Evolutionary conservation across 1,140 invertebrate genomes (phyloP).

Genomic region (Drosophila tropicalis): DNA sequence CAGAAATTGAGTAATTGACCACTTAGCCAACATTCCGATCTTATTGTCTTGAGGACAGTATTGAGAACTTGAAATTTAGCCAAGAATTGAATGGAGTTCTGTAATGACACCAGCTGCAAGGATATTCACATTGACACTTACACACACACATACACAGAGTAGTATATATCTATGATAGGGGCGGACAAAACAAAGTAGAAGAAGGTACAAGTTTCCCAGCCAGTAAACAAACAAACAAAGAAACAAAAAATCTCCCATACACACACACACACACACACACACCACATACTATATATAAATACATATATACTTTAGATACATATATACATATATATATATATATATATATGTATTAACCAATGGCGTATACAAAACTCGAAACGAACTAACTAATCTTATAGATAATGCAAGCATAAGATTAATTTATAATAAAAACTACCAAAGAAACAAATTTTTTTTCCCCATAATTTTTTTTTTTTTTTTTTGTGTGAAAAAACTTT

Average conservation of each 20-base stretch:
- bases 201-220: not conserved
- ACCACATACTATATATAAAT: slow-evolving; percentile 4
- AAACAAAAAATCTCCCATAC: not conserved
- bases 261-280: slow-evolving; percentile 7
- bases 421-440: slow-evolving; percentile 21
- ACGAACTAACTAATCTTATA: slow-evolving; percentile 32
- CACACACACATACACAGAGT: too few relatives aligned
- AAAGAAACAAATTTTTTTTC: not conserved
- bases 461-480: slow-evolving; percentile 34
- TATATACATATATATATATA: slow-evolving; percentile 1
- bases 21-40: too few relatives aligned
- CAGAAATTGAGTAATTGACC: too few relatives aligned
- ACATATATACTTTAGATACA: slow-evolving; percentile 15
- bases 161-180: not conserved
- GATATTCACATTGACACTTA: too few relatives aligned
- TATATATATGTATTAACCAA: slow-evolving; percentile 15
- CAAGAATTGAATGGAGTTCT: too few relatives aligned
- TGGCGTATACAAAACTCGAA: slow-evolving; percentile 49
- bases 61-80: too few relatives aligned
- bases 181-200: not conserved
- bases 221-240: not conserved
- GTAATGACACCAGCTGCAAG: too few relatives aligned
- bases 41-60: too few relatives aligned
- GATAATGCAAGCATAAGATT: slow-evolving; percentile 43
- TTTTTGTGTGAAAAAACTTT: slow-evolving; percentile 8